Conservation (phyloP, 2,797 vertebrate genomes). For the Notamacropus eugenii region DNA sequence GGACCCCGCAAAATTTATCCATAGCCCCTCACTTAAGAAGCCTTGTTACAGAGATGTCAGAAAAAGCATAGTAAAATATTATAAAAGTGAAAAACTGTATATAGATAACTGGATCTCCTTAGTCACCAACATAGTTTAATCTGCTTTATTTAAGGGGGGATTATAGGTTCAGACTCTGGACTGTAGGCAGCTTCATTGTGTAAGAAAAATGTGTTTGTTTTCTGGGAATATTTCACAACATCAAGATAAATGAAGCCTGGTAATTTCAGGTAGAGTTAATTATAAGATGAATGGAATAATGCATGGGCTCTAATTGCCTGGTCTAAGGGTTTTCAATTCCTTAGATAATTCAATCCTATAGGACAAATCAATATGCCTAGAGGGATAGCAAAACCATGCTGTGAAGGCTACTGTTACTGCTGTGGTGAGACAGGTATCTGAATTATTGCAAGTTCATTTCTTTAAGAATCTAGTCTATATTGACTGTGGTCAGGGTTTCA, state of each 20-base stretch:
- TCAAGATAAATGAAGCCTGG: neutral
- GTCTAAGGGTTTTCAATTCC: neutral
- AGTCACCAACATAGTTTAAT: neutral
- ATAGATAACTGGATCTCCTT: neutral
- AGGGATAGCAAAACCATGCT: neutral
- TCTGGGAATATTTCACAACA: neutral
- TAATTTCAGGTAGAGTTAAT: constrained; percentile 10
- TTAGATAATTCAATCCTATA: neutral
- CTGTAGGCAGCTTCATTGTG: neutral
- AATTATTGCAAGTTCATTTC: neutral
- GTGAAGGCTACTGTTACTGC: neutral
- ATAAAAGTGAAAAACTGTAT: neutral
- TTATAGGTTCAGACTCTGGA: neutral
- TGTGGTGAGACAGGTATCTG: neutral
- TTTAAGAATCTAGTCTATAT: neutral
- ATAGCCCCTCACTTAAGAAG: neutral
- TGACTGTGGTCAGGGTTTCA: neutral
- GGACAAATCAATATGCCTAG: neutral
- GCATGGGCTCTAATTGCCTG: neutral
- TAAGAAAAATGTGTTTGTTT: constrained; percentile 3
- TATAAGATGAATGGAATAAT: constrained; percentile 11
- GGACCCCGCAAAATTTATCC: neutral
- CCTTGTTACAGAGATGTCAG: neutral
- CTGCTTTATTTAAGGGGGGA: neutral
- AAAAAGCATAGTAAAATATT: neutral